A percentile compares a stretch with the other conserved stretches of the same genome.
Conservation (phyloP, 92 coral and sea anemone genomes). For the Palythoa caribaeorum region DNA sequence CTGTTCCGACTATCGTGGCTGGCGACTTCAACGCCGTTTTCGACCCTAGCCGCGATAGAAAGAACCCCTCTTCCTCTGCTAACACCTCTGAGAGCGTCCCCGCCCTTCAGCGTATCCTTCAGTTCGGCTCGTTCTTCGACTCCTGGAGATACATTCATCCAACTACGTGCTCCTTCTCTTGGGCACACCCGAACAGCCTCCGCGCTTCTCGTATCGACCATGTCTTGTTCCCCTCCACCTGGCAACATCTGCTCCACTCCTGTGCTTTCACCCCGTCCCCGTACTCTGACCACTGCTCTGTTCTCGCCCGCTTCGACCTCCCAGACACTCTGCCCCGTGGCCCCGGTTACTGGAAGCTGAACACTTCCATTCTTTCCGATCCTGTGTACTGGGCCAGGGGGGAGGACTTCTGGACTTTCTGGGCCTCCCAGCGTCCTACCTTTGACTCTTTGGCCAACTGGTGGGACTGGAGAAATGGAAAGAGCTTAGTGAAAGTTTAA, state of each 20-base stretch:
- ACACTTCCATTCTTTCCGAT: constrained; percentile 16
- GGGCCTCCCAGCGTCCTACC: constrained; percentile 1
- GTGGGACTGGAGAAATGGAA: constrained; percentile 36
- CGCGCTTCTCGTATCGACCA: constrained; percentile 31
- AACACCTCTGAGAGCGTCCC: too few relatives aligned
- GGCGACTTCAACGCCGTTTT: too few relatives aligned
- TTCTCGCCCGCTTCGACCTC: neutral
- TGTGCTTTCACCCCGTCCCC: neutral
- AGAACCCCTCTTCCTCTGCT: too few relatives aligned
- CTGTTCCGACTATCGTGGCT: too few relatives aligned
- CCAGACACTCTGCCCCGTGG: constrained; percentile 8
- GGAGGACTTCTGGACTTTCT: constrained; percentile 14
- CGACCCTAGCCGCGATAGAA: too few relatives aligned
- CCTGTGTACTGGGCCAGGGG: neutral
- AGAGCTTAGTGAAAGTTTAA: neutral
- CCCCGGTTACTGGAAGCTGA: constrained; percentile 26
- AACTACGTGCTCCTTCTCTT: too few relatives aligned
- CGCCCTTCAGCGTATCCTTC: too few relatives aligned
- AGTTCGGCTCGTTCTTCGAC: too few relatives aligned
- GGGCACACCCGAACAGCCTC: too few relatives aligned
- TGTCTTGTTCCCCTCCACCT: constrained; percentile 4
- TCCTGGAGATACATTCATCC: too few relatives aligned
- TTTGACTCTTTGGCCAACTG: constrained; percentile 20
- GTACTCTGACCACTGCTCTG: constrained; percentile 28
- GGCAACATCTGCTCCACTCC: neutral